Evolutionary conservation across 2,113 vertebrate species (phyloP).

Genomic region (Halcyon malimbica): DNA sequence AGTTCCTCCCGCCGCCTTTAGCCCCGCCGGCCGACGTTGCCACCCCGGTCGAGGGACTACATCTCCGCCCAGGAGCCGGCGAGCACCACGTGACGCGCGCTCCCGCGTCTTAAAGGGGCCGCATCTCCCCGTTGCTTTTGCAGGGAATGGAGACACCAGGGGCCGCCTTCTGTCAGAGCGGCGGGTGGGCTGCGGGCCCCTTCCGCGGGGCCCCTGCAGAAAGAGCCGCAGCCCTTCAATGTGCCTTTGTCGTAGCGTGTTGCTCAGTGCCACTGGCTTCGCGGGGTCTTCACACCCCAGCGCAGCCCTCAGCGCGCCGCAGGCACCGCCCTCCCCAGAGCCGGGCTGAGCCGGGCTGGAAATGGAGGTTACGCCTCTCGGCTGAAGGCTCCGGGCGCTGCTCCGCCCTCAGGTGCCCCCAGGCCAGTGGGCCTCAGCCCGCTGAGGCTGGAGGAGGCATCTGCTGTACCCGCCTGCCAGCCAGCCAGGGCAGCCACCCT

Average conservation of each 20-base stretch:
- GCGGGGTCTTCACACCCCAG: too few relatives aligned
- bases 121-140: fast-evolving
- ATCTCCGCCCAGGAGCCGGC: not conserved
- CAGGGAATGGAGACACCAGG: fast-evolving
- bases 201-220: not conserved
- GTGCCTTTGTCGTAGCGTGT: not conserved
- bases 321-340: too few relatives aligned
- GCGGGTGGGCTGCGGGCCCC: not conserved
- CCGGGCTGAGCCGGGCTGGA: not conserved
- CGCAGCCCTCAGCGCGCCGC: not conserved
- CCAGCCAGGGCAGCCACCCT: fast-evolving
- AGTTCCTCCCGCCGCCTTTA: not conserved
- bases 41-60: slow-evolving; percentile 33
- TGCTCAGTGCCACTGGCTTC: fast-evolving
- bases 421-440: not conserved
- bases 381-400: not conserved
- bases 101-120: slow-evolving; percentile 30
- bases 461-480: fast-evolving
- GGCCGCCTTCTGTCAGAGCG: fast-evolving
- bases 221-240: too few relatives aligned
- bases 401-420: fast-evolving
- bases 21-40: not conserved
- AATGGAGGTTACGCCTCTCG: fast-evolving
- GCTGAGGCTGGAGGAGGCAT: not conserved
- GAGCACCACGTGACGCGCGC: not conserved